Evolutionary conservation across 2,888 invertebrate genomes (phyloP).

Genomic region (Drosophila rubida): DNA sequence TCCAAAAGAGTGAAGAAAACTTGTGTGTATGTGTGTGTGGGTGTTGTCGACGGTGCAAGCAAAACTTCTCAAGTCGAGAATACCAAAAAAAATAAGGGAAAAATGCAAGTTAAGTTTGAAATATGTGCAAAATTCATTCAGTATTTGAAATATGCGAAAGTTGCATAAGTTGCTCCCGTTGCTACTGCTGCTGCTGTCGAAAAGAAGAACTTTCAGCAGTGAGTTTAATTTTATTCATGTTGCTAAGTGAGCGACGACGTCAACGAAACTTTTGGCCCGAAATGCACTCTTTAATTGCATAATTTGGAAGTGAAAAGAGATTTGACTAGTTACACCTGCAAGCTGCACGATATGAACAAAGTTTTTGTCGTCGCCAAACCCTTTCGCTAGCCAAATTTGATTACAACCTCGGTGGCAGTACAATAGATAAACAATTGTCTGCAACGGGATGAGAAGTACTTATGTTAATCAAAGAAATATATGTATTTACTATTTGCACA

Average conservation of each 20-base stretch:
- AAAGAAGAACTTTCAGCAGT: slow-evolving; percentile 71
- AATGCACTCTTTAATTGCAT: slow-evolving; percentile 78
- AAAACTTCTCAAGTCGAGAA: slow-evolving; percentile 57
- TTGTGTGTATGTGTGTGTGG: slow-evolving; percentile 4
- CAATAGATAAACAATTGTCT: slow-evolving; percentile 1
- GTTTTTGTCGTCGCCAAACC: background rate
- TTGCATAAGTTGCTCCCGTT: slow-evolving; percentile 55
- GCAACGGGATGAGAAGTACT: background rate
- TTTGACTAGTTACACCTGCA: slow-evolving; percentile 68
- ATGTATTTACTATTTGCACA: slow-evolving; percentile 17
- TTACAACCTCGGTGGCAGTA: background rate
- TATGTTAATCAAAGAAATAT: slow-evolving; percentile 21
- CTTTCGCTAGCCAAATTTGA: background rate
- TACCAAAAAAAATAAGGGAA: slow-evolving; percentile 19
- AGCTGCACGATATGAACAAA: slow-evolving; percentile 27
- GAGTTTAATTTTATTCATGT: slow-evolving; percentile 80
- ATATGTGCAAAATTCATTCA: slow-evolving; percentile 81
- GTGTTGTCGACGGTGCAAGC: slow-evolving; percentile 22
- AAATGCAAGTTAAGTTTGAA: slow-evolving; percentile 74
- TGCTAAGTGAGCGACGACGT: slow-evolving; percentile 72
- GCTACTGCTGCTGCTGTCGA: slow-evolving; percentile 7
- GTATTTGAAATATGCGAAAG: slow-evolving; percentile 79
- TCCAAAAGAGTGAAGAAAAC: slow-evolving; percentile 43
- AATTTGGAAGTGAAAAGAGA: slow-evolving; percentile 71
- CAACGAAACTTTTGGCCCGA: slow-evolving; percentile 42